Conservation (phyloP, 1,140 invertebrate genomes). For the Bombus cullumanus region DNA sequence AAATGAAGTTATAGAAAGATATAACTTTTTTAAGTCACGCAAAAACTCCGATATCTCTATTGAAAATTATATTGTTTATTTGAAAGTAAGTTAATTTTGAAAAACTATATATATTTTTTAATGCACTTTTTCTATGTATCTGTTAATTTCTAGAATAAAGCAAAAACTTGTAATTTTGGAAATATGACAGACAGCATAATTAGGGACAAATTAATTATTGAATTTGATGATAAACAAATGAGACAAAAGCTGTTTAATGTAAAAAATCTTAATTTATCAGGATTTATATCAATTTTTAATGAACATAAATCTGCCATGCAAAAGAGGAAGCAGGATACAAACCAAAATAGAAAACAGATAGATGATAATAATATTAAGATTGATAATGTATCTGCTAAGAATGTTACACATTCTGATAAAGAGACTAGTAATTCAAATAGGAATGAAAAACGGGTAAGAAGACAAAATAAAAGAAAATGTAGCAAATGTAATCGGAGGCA, state of each 20-base stretch:
- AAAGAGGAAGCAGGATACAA: slow-evolving; percentile 29
- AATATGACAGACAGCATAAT: slow-evolving; percentile 55
- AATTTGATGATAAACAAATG: slow-evolving; percentile 53
- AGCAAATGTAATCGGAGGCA: slow-evolving; percentile 51
- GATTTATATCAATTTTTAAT: slow-evolving; percentile 37
- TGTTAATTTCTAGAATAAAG: slow-evolving; percentile 53
- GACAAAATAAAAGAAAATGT: slow-evolving; percentile 32
- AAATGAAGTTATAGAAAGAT: slow-evolving; percentile 58
- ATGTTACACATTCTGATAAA: background rate
- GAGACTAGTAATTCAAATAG: background rate
- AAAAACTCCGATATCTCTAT: slow-evolving; percentile 50
- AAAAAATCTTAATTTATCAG: slow-evolving; percentile 53
- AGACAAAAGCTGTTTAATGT: slow-evolving; percentile 49
- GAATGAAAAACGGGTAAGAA: background rate
- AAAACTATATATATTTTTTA: slow-evolving; percentile 10
- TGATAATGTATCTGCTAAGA: background rate
- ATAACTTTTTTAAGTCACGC: slow-evolving; percentile 55
- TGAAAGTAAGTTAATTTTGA: slow-evolving; percentile 46
- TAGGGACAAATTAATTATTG: slow-evolving; percentile 61
- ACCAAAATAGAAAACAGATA: slow-evolving; percentile 1
- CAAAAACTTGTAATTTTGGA: slow-evolving; percentile 65
- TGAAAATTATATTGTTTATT: slow-evolving; percentile 52
- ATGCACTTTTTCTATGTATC: background rate
- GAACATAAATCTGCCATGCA: slow-evolving; percentile 17
- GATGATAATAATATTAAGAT: too few relatives aligned